A percentile compares a stretch with the other conserved stretches of the same genome.
Conservation (phyloP, 2,797 vertebrate genomes). For the Perodicticus potto region DNA sequence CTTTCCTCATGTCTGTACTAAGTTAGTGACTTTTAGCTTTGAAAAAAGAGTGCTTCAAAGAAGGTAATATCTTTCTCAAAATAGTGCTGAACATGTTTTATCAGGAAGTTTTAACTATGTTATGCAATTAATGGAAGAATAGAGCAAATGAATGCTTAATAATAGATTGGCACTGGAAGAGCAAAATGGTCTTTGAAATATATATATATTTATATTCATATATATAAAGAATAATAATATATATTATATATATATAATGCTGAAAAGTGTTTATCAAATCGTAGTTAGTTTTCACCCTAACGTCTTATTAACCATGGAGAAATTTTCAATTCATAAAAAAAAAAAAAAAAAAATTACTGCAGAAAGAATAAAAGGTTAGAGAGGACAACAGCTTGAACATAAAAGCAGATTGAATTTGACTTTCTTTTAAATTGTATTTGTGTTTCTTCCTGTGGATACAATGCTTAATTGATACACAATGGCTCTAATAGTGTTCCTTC, state of each 20-base stretch:
- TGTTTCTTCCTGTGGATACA: constrained; percentile 78
- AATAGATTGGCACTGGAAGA: not conserved
- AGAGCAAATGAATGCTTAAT: not conserved
- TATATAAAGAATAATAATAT: not conserved
- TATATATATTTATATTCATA: too few species aligned
- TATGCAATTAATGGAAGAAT: not conserved
- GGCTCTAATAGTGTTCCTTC: constrained; percentile 78
- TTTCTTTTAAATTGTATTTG: constrained; percentile 80
- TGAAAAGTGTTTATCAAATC: constrained; percentile 37
- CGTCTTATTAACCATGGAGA: constrained; percentile 65
- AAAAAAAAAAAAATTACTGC: not conserved
- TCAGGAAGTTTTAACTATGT: not conserved
- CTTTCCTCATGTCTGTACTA: not conserved
- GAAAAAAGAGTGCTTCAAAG: not conserved
- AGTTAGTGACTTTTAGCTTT: not conserved
- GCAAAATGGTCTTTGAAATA: constrained; percentile 14
- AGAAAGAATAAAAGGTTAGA: constrained; percentile 78
- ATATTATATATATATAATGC: too few species aligned
- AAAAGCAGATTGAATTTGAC: constrained; percentile 84
- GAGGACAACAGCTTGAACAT: constrained; percentile 73
- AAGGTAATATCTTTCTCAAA: not conserved
- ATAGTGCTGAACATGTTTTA: not conserved
- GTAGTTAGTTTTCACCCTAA: constrained; percentile 64
- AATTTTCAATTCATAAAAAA: constrained; percentile 59
- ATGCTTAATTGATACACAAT: constrained; percentile 79